Conservation (phyloP, 2,113 vertebrate genomes). For the Chelonoidis abingdonii region DNA sequence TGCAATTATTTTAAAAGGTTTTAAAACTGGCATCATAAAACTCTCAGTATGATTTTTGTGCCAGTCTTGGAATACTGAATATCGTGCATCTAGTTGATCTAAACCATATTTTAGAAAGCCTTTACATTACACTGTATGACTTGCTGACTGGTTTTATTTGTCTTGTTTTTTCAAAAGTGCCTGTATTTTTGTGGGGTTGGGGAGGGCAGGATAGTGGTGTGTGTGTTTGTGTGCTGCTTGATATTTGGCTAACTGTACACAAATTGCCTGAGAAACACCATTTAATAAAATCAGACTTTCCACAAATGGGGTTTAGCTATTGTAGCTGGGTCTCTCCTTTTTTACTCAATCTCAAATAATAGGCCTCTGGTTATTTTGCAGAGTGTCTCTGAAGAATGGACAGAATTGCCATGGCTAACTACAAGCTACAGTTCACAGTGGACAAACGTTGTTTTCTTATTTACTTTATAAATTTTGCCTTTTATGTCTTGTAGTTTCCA, state of each 20-base stretch:
- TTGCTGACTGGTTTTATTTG: slow-evolving; percentile 59
- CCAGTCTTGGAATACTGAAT: slow-evolving; percentile 19
- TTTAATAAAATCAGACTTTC: slow-evolving; percentile 52
- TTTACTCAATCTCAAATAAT: slow-evolving; percentile 82
- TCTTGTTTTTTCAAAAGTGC: slow-evolving; percentile 40
- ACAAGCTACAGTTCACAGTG: slow-evolving; percentile 82
- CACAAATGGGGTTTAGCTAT: slow-evolving; percentile 77
- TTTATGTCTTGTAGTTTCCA: slow-evolving; percentile 70
- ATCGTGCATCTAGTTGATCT: slow-evolving; percentile 26
- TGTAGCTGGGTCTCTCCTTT: slow-evolving; percentile 69
- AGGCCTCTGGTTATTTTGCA: slow-evolving; percentile 86
- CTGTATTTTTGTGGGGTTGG: slow-evolving; percentile 54
- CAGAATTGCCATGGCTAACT: slow-evolving; percentile 82
- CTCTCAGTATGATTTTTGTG: slow-evolving; percentile 24
- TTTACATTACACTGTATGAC: slow-evolving; percentile 60
- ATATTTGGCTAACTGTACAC: slow-evolving; percentile 9
- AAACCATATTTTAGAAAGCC: slow-evolving; percentile 45
- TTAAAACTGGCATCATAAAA: background rate
- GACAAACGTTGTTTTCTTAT: slow-evolving; percentile 82
- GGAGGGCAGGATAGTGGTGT: slow-evolving; percentile 40
- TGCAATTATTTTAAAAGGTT: background rate
- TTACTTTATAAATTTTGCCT: slow-evolving; percentile 74
- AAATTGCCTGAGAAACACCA: slow-evolving; percentile 74
- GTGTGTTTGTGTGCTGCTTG: slow-evolving; percentile 51
- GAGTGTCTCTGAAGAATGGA: slow-evolving; percentile 83